Base-by-base conservation (phyloP, 2,113 vertebrate genomes). In the Sitta europaea region DNA sequence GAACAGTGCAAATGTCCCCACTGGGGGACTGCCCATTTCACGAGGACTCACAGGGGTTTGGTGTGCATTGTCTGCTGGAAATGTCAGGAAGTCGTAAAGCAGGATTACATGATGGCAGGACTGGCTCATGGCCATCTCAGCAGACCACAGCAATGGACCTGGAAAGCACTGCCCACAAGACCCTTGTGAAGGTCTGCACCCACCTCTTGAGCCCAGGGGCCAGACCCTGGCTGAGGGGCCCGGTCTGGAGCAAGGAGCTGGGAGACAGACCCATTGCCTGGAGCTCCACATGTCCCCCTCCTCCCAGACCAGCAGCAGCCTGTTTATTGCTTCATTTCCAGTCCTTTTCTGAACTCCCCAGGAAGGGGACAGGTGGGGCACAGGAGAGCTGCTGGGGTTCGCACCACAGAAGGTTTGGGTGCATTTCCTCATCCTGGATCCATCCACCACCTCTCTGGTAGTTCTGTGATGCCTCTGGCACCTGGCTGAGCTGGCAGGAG, bases 1-100 rank as follows among this genome's bases (percentile, higher is more conserved):
- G 43, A 45, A 19, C 35, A 50, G 43, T 2, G 0, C 2, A 2
- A 3, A 9, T 22, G 45, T 43, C 61, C 47, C n/a, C 51, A 21
- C 12, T 22, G 9, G 0, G 68, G 45, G 28, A 33, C 35, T 0
- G 0, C 29, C 38, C 9, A 27, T 54, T 54, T 11, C 14, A 28
- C 0, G 0, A 11, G 6, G n/a, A 31, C 13, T 19, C 21, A 2
- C 1, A 0, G 16, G 31, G 33, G 9, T 59, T 55, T 22, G 1
- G 1, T 21, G 6, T 3, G 2, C 28, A 1, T 5, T 7, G 0
- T 9, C 36, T n/a, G 19, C 9, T 21, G 25, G 18, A 67, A 75
- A 71, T 0, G 0, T 4, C 8, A 35, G 29, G 42, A 16, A 57
- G 72, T 58, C 29, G 59, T 12, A 7, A 24, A 38, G 29, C 0